Conservation (phyloP, 2,888 invertebrate genomes). For the Leptinotarsa rubiginosa region DNA sequence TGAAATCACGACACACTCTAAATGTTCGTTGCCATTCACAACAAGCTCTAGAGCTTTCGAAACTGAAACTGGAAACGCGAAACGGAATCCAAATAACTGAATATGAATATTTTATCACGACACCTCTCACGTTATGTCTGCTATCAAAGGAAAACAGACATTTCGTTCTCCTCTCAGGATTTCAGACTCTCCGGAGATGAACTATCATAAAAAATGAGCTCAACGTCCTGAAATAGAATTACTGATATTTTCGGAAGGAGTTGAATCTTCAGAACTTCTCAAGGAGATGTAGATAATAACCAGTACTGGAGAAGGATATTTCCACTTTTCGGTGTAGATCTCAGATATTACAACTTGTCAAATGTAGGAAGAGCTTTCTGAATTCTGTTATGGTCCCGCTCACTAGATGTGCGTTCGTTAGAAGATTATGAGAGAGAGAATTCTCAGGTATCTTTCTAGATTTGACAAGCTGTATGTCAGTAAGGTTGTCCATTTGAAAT, state of each 20-base stretch:
- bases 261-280: background rate
- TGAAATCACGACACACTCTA: background rate
- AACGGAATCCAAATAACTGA: conserved; percentile 9
- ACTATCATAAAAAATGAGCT: conserved; percentile 10
- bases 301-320: no score
- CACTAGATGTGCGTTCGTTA: no score
- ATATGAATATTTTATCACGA: conserved; percentile 18
- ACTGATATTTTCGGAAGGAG: background rate
- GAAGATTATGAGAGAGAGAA: no score
- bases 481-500: no score
- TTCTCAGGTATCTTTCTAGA: no score
- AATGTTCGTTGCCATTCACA: background rate
- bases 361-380: no score
- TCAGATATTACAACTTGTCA: no score
- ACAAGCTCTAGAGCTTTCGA: conserved; percentile 3
- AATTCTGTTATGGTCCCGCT: no score
- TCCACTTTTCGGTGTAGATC: no score
- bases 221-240: conserved; percentile 10
- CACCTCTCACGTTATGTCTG: conserved; percentile 14
- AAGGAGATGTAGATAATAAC: background rate
- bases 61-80: conserved; percentile 12
- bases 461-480: no score
- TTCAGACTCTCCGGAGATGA: conserved; percentile 10
- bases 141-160: conserved; percentile 14
- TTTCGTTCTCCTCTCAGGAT: conserved; percentile 6